A percentile compares a stretch with the other conserved stretches of the same genome.
These are phyloP conservation scores for Sebastes alutus DNA, from an alignment of 2,797 vertebrate species.

Conservation along the genomic window DNA sequence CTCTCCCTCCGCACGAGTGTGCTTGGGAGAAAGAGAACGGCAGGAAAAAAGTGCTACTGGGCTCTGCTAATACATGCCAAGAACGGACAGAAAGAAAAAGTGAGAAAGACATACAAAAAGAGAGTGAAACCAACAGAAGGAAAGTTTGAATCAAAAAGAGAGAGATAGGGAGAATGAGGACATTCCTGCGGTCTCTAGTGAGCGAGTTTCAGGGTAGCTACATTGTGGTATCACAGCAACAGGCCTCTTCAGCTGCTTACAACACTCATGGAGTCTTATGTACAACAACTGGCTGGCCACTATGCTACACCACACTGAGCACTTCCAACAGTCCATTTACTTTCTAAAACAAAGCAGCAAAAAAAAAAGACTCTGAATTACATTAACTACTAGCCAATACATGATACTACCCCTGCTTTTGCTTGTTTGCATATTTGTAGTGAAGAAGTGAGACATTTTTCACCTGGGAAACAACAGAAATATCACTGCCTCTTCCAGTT, in stretches of 20 bases:
- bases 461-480: not conserved
- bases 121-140: conserved; percentile 34
- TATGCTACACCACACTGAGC: conserved; percentile 10
- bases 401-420: not conserved
- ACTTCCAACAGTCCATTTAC: not conserved
- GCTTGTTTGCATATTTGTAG: not conserved
- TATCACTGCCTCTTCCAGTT: not conserved
- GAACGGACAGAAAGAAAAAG: conserved; percentile 37
- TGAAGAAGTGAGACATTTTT: not conserved
- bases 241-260: conserved; percentile 71
- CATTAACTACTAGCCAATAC: not conserved
- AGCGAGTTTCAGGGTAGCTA: conserved; percentile 58
- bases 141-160: conserved; percentile 38
- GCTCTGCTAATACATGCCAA: conserved; percentile 56
- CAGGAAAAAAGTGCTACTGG: conserved; percentile 28
- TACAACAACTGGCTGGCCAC: conserved; percentile 48
- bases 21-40: conserved; percentile 27
- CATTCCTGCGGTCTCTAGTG: conserved; percentile 73
- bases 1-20: conserved; percentile 38
- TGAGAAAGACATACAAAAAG: conserved; percentile 46
- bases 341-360: not conserved
- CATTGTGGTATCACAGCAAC: conserved; percentile 68
- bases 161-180: conserved; percentile 58
- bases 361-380: not conserved
- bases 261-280: conserved; percentile 56